These are phyloP conservation scores for Gallinago jamesoni DNA, from an alignment of 2,113 vertebrate genomes.

Conservation along the genomic window DNA sequence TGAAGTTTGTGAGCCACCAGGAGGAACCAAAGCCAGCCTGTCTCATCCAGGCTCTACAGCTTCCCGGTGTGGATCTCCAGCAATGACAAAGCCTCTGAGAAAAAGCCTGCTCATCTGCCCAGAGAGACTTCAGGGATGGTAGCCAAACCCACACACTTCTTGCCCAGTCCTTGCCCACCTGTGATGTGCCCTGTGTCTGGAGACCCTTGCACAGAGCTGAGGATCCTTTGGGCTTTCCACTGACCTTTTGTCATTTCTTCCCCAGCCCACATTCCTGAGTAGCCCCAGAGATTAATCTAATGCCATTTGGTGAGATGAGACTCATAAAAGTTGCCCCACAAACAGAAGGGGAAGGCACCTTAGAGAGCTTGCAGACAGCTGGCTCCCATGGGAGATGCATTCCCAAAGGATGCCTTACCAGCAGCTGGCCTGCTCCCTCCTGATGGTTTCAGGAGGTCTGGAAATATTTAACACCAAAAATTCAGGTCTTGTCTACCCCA, in stretches of 20 bases:
- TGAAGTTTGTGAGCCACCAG: neutral
- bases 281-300: neutral
- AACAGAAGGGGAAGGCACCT: neutral
- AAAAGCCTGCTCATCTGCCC: neutral
- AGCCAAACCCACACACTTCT: neutral
- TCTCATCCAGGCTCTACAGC: neutral
- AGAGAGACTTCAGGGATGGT: accelerated
- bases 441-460: neutral
- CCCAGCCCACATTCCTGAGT: accelerated
- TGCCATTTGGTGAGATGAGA: accelerated
- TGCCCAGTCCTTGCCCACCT: neutral
- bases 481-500: neutral
- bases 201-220: neutral
- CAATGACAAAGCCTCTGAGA: neutral
- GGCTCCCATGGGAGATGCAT: neutral
- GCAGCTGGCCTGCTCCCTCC: neutral
- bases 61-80: neutral
- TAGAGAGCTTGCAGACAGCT: accelerated
- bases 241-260: neutral
- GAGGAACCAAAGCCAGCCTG: neutral
- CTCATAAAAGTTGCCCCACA: neutral
- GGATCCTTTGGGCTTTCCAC: neutral
- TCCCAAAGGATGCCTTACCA: neutral
- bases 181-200: neutral
- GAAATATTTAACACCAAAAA: neutral